Evolutionary conservation across 37 sponge, comb jelly and placozoan species (phyloP), one percentile per base, ranked within the genome.

Genomic region (Diacarnus erythraeanus): DNA sequence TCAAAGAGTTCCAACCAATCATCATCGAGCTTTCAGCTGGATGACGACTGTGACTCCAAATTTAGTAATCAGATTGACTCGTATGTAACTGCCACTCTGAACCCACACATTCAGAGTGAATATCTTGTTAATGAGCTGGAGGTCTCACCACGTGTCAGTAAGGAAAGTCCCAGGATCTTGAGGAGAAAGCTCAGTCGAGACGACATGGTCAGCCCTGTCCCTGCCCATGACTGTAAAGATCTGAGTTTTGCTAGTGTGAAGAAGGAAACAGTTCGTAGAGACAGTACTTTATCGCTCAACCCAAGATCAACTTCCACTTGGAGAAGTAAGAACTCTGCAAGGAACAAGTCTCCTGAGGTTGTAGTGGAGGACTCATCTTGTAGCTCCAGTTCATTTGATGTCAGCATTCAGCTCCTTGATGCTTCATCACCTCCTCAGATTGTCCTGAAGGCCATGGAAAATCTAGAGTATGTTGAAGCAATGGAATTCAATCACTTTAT

Each of bases 371-470:
- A 31, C 59, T 57, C n/a, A 22, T 42, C 74, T 1, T 4, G 9
- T n/a, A 31, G 57, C 21, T 60, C 27, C 61, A n/a, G 57, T 6
- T 76, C 77, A 2, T 76, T 76, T 57, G 60, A 76, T 59, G 42
- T 8, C 6, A 54, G 54, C 34, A 60, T 60, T 2, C 54, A 40
- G 21, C 30, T 39, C 42, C 72, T 80, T 31, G 38, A 35, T 37
- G 23, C 21, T 42, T 2, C 42, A 30, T 82, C 82, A 35, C 57
- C 82, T 20, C 39, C 33, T 29, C n/a, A 73, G 65, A 36, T 34
- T 8, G 63, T 82, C 31, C 26, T 64, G 33, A 64, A 23, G 25
- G 82, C 65, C 2, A 61, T 82, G 82, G 82, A 61, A 38, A 30
- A 26, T 37, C 36, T 0, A 31, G 72, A 64, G 82, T 82, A 64